Conservation (phyloP, 1,140 invertebrate genomes). For the Harlomillsia oculata region DNA sequence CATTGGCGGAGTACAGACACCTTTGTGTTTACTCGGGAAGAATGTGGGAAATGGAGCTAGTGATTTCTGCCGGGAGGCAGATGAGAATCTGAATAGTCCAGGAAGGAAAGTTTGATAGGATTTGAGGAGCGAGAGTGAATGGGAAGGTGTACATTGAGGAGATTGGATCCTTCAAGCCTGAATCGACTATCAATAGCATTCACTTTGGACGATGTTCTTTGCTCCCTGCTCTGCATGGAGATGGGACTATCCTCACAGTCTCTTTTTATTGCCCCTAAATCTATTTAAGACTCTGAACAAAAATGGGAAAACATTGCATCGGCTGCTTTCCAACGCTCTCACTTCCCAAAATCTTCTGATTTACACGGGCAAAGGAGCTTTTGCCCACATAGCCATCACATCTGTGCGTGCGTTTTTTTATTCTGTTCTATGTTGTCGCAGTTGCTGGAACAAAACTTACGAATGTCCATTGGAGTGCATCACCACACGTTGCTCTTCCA, state of each 20-base stretch:
- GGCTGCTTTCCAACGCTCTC: too few relatives aligned
- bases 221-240: constrained; percentile 22
- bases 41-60: constrained; percentile 13
- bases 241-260: constrained; percentile 23
- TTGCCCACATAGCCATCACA: too few relatives aligned
- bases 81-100: constrained; percentile 13
- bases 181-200: constrained; percentile 25
- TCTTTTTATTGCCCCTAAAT: constrained; percentile 32
- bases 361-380: too few relatives aligned
- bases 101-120: constrained; percentile 17
- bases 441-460: too few relatives aligned
- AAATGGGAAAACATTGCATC: constrained; percentile 18
- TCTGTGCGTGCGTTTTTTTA: too few relatives aligned
- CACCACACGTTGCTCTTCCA: too few relatives aligned
- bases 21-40: too few relatives aligned
- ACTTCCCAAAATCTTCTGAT: too few relatives aligned
- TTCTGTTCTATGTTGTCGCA: too few relatives aligned
- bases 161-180: constrained; percentile 22
- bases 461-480: too few relatives aligned
- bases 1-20: too few relatives aligned
- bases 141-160: constrained; percentile 17
- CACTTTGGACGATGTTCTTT: constrained; percentile 16
- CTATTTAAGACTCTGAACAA: constrained; percentile 27
- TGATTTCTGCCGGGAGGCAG: constrained; percentile 15
- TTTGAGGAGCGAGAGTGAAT: constrained; percentile 16